phyloP scores from a whole-genome alignment of 2,888 invertebrate species.

The Acanthosepion pharaonis region DNA sequence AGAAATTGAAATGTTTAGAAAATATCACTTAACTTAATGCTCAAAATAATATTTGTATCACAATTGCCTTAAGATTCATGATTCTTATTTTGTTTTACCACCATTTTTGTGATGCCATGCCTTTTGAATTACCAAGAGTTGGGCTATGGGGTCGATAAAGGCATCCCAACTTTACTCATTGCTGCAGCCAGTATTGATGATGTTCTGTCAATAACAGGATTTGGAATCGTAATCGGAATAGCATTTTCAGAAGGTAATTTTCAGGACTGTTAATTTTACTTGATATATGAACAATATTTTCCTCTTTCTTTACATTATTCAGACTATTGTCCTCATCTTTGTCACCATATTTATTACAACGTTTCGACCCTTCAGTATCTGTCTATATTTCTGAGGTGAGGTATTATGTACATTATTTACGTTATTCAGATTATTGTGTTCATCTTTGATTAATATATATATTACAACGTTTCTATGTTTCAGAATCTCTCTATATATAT shows the following conservation, averaged over 20 bases:
- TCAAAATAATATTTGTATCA: neutral
- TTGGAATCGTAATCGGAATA: conserved; percentile 88
- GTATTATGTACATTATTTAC: too few species aligned
- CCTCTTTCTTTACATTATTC: too few species aligned
- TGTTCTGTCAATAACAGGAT: conserved; percentile 92
- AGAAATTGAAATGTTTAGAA: neutral
- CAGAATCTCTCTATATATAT: too few species aligned
- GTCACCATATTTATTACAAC: too few species aligned
- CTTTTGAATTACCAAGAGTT: conserved; percentile 88
- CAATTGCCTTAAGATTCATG: conserved; percentile 60
- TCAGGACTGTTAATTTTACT: neutral
- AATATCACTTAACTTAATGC: neutral
- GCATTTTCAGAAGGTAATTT: conserved; percentile 76
- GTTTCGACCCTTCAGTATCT: too few species aligned
- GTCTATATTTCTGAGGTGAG: too few species aligned
- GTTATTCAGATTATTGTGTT: too few species aligned
- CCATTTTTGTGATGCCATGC: conserved; percentile 95
- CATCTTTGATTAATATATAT: too few species aligned
- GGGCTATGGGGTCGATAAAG: conserved; percentile 92
- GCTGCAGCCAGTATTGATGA: conserved; percentile 95
- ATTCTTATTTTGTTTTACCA: conserved; percentile 91
- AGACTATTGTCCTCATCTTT: too few species aligned
- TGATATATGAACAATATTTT: neutral
- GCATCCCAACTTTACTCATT: conserved; percentile 93
- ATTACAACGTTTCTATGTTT: too few species aligned